Percentiles rank a stretch among this genome's conserved stretches.
Evolutionary conservation across 2,888 invertebrate genomes (phyloP).

Genomic region (Pterostichus madidus): DNA sequence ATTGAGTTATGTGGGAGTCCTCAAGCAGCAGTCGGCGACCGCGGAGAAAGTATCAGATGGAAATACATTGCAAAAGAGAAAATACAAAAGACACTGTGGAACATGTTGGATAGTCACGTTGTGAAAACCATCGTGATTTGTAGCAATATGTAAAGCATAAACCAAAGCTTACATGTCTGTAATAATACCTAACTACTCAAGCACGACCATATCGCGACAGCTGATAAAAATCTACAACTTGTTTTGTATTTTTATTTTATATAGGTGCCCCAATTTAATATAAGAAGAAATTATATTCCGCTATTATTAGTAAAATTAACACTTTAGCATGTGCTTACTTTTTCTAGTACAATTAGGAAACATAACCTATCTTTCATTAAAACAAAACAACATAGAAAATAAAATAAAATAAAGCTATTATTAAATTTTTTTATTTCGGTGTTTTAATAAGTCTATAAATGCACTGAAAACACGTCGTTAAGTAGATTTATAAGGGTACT

Average conservation of each 20-base stretch:
- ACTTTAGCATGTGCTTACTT: too few species aligned
- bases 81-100: constrained; percentile 38
- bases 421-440: too few species aligned
- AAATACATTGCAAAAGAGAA: constrained; percentile 42
- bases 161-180: constrained; percentile 12
- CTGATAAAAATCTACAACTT: not conserved
- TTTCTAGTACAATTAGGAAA: too few species aligned
- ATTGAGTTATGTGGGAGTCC: constrained; percentile 62
- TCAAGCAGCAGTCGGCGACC: constrained; percentile 2
- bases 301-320: too few species aligned
- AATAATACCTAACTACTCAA: constrained; percentile 9
- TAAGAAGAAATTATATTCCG: not conserved
- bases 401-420: too few species aligned
- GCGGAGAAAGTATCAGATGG: constrained; percentile 49
- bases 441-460: too few species aligned
- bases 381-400: too few species aligned
- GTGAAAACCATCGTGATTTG: constrained; percentile 57
- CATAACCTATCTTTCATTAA: too few species aligned
- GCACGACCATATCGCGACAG: not conserved
- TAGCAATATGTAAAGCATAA: constrained; percentile 47
- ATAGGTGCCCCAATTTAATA: not conserved
- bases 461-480: too few species aligned
- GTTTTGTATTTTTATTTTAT: not conserved
- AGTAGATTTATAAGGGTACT: too few species aligned
- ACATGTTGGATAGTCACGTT: constrained; percentile 18